Conservation (phyloP, 2,113 vertebrate species). For the Setophaga petechia region DNA sequence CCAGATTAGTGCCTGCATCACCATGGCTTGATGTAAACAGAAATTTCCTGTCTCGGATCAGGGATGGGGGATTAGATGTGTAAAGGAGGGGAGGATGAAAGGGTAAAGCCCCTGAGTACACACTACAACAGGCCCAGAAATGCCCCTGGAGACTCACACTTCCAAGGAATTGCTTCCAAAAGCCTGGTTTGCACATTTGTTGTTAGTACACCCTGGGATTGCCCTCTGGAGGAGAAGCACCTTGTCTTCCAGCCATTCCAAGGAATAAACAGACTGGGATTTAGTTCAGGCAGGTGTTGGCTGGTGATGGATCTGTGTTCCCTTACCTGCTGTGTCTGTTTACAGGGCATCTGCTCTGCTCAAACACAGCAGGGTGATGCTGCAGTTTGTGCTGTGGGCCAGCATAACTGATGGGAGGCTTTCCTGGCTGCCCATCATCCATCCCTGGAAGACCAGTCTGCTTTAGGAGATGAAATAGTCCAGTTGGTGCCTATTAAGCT, state of each 20-base stretch:
- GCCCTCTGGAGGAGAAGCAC: neutral
- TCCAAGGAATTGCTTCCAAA: neutral
- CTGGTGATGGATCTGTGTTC: neutral
- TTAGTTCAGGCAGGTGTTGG: neutral
- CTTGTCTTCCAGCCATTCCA: neutral
- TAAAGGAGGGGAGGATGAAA: neutral
- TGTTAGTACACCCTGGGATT: neutral
- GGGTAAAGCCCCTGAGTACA: neutral
- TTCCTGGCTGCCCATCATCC: neutral
- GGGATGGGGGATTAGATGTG: neutral
- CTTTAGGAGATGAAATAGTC: neutral
- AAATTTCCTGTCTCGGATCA: conserved; percentile 27
- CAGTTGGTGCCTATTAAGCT: neutral
- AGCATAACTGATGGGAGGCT: neutral
- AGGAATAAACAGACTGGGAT: neutral
- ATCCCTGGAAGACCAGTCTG: neutral
- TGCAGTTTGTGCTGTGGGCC: neutral
- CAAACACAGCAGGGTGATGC: neutral
- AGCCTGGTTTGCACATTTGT: neutral
- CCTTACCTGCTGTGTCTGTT: neutral
- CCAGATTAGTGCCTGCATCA: conserved; percentile 10
- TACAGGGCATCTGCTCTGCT: neutral
- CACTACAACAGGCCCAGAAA: neutral
- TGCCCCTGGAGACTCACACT: neutral
- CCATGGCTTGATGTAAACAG: conserved; percentile 16